Evolutionary conservation across 2,797 vertebrate species (phyloP).

Genomic region (Clamator glandarius): DNA sequence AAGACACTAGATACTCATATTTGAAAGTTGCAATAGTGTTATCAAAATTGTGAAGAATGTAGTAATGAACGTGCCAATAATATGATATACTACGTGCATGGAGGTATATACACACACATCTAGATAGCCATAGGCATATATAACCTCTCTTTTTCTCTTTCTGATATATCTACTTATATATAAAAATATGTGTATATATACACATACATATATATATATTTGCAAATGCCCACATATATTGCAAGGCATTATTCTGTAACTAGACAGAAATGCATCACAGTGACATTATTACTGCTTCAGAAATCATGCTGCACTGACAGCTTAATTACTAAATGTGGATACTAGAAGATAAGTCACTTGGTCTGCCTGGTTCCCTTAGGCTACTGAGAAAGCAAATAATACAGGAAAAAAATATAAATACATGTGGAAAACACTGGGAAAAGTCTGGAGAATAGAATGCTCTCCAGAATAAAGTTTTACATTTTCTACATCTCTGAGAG

Average conservation of each 20-base stretch:
- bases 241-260: not conserved
- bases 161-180: not conserved
- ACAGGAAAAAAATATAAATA: not conserved
- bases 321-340: not conserved
- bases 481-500: not conserved
- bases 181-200: not conserved
- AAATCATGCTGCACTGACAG: not conserved
- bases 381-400: not conserved
- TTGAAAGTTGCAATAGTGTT: not conserved
- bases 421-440: not conserved
- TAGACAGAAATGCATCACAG: not conserved
- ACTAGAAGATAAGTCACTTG: not conserved
- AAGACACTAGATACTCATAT: not conserved
- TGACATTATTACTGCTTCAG: not conserved
- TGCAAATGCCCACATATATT: not conserved
- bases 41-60: not conserved
- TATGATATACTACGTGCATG: no score
- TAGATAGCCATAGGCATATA: not conserved
- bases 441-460: not conserved
- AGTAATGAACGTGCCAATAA: not conserved
- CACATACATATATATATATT: no score
- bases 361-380: not conserved
- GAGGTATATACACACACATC: accelerated
- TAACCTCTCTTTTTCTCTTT: not conserved
- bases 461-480: not conserved